A percentile compares a stretch with the other conserved stretches of the same genome.
Conservation (phyloP, 2,888 invertebrate genomes). For the Copidosoma aretas region DNA sequence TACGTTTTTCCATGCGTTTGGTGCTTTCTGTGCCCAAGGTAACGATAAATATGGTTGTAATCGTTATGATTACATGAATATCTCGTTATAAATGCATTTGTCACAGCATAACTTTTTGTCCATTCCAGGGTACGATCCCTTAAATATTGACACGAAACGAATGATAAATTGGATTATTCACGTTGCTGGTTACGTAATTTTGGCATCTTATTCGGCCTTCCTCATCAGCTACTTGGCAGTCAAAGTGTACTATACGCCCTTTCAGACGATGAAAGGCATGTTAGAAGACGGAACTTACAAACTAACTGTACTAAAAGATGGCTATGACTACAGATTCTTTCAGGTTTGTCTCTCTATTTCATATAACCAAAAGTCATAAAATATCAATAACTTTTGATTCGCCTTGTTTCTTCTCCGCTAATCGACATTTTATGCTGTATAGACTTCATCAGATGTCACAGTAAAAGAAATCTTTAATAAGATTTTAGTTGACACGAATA, state of each 20-base stretch:
- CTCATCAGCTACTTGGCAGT: conserved; percentile 57
- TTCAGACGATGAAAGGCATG: conserved; percentile 59
- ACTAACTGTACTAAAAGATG: conserved; percentile 54
- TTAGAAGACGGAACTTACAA: conserved; percentile 55
- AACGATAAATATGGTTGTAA: too few relatives aligned
- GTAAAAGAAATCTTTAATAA: too few relatives aligned
- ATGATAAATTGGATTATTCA: conserved; percentile 56
- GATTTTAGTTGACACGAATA: too few relatives aligned
- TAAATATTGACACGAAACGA: conserved; percentile 51
- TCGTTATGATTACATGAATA: too few relatives aligned
- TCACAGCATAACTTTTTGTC: background rate
- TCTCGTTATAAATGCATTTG: too few relatives aligned
- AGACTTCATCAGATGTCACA: too few relatives aligned
- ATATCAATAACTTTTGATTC: too few relatives aligned
- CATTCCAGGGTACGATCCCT: conserved; percentile 48
- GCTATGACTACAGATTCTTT: conserved; percentile 56
- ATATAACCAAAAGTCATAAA: too few relatives aligned
- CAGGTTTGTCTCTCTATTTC: conserved; percentile 44
- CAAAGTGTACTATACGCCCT: conserved; percentile 57
- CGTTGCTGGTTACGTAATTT: conserved; percentile 54
- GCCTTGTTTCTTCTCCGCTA: too few relatives aligned
- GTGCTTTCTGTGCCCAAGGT: too few relatives aligned
- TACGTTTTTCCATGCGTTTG: too few relatives aligned
- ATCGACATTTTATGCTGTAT: too few relatives aligned
- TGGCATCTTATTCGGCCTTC: conserved; percentile 59